Evolutionary conservation across 2,113 vertebrate genomes (phyloP).

Genomic region (Brienomyrus brachyistius): DNA sequence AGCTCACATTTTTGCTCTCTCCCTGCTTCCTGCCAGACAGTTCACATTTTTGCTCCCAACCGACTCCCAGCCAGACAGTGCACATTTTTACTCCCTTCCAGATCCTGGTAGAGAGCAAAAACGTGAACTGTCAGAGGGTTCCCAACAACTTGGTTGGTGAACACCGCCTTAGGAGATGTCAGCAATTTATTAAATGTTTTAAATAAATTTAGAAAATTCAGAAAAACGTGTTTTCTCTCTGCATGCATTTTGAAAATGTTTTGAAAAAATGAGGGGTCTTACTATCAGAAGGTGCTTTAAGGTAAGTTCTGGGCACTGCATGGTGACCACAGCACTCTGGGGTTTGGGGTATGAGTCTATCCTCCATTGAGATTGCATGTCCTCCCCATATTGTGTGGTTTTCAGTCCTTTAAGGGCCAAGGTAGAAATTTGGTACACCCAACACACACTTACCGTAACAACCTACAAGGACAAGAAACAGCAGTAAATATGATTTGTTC

Average conservation of each 20-base stretch:
- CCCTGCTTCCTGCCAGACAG: not conserved
- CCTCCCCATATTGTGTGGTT: not conserved
- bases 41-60: not conserved
- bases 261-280: not conserved
- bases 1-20: not conserved
- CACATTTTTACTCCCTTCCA: not conserved
- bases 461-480: not conserved
- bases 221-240: not conserved
- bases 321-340: not conserved
- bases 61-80: no score
- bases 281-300: not conserved
- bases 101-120: not conserved
- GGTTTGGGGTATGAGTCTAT: not conserved
- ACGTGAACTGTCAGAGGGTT: not conserved
- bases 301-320: not conserved
- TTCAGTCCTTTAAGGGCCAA: not conserved
- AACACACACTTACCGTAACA: not conserved
- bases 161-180: not conserved
- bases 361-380: not conserved
- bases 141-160: not conserved
- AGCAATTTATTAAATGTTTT: not conserved
- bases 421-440: not conserved
- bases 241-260: not conserved
- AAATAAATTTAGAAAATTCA: not conserved
- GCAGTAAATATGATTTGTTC: not conserved